Evolutionary conservation across 2,797 vertebrate species (phyloP).

Genomic region (Kryptolebias ocellatus): DNA sequence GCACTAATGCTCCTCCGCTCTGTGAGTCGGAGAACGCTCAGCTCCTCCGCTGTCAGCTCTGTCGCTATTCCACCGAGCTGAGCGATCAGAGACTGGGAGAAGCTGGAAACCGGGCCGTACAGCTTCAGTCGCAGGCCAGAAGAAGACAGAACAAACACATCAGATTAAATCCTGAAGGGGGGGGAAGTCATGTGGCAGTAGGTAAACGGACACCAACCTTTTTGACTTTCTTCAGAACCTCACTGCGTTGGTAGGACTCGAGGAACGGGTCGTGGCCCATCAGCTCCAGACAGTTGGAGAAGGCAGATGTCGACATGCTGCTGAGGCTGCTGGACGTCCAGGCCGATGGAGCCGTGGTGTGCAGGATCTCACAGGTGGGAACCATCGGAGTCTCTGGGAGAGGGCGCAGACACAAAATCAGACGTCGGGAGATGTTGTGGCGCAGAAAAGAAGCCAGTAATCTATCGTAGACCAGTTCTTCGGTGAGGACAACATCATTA

Average conservation of each 20-base stretch:
- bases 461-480: no score
- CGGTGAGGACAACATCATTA: no score
- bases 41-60: slow-evolving; percentile 73
- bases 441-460: background rate
- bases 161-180: background rate
- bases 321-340: slow-evolving; percentile 76
- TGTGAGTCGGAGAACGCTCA: slow-evolving; percentile 69
- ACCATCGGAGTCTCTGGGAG: slow-evolving; percentile 54
- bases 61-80: slow-evolving; percentile 77
- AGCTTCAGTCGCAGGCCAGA: slow-evolving; percentile 62
- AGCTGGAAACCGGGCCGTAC: slow-evolving; percentile 71
- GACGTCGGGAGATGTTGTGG: slow-evolving; percentile 7
- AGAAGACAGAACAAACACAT: slow-evolving; percentile 30
- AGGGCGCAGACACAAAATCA: slow-evolving; percentile 24
- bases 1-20: slow-evolving; percentile 71
- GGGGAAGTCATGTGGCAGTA: background rate
- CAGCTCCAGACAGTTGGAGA: slow-evolving; percentile 82
- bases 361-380: slow-evolving; percentile 81
- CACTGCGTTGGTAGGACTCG: slow-evolving; percentile 61
- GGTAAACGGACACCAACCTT: slow-evolving; percentile 55
- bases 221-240: slow-evolving; percentile 79
- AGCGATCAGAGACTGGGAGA: slow-evolving; percentile 74
- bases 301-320: slow-evolving; percentile 73
- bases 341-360: slow-evolving; percentile 68
- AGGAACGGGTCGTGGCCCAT: slow-evolving; percentile 79